Percentiles rank a stretch among this genome's conserved stretches.
phyloP scores from a whole-genome alignment of 2,113 vertebrate genomes.

The Sinocyclocheilus rhinocerous region DNA sequence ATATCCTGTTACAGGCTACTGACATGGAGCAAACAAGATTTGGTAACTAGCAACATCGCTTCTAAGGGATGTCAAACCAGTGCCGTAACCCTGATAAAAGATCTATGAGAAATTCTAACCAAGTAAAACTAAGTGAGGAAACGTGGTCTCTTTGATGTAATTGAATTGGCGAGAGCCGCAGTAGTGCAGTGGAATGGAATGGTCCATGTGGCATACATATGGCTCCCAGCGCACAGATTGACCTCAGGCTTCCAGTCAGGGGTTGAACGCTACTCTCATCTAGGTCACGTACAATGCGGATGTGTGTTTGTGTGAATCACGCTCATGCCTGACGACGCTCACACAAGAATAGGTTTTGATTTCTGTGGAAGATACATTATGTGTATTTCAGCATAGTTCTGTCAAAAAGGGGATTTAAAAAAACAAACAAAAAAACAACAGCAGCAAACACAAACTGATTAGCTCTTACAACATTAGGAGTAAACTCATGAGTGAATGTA shows the following conservation, averaged over 20 bases:
- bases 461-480: background rate
- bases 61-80: conserved; percentile 1
- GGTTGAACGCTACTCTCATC: conserved; percentile 12
- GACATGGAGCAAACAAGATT: background rate
- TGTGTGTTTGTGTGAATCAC: conserved; percentile 1
- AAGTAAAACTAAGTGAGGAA: background rate
- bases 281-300: conserved; percentile 15
- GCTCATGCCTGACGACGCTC: background rate
- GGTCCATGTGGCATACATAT: conserved; percentile 42
- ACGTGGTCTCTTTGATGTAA: conserved; percentile 2
- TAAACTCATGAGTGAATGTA: conserved; percentile 44
- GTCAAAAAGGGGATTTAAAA: background rate
- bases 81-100: background rate
- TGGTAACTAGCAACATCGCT: background rate
- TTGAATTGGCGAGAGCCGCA: background rate
- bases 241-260: conserved; percentile 13
- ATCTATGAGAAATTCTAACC: background rate
- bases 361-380: background rate
- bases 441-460: background rate
- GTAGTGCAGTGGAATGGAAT: conserved; percentile 11
- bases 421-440: background rate
- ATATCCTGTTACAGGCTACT: background rate
- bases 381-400: background rate
- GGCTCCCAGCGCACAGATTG: background rate
- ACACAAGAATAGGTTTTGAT: background rate